Conservation (phyloP, 2,113 vertebrate species). For the Xenopus laevis region DNA sequence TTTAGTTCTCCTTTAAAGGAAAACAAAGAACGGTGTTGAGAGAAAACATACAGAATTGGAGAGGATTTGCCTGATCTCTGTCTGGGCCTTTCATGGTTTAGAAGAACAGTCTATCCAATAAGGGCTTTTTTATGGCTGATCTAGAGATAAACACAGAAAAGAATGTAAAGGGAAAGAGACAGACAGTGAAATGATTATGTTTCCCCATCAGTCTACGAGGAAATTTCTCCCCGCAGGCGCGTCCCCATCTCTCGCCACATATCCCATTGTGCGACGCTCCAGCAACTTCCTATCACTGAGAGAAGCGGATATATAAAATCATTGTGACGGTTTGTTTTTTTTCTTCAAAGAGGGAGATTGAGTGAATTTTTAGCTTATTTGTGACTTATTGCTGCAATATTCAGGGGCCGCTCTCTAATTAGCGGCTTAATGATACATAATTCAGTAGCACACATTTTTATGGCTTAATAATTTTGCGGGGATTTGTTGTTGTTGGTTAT, state of each 20-base stretch:
- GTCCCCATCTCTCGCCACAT: constrained; percentile 23
- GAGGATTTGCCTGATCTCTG: constrained; percentile 13
- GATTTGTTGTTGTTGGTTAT: too few species aligned
- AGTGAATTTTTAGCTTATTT: neutral
- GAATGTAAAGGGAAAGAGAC: constrained; percentile 20
- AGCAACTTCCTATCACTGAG: constrained; percentile 32
- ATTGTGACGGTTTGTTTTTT: neutral
- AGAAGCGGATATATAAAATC: constrained; percentile 9
- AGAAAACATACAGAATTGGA: too few species aligned
- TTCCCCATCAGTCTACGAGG: constrained; percentile 10
- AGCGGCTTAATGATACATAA: too few species aligned
- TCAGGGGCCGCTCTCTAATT: too few species aligned
- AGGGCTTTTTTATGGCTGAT: neutral
- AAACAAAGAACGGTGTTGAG: too few species aligned
- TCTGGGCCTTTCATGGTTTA: constrained; percentile 1
- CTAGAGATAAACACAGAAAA: constrained; percentile 1
- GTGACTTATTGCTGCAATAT: too few species aligned
- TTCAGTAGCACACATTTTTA: too few species aligned
- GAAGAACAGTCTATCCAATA: neutral
- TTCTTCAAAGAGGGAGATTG: neutral
- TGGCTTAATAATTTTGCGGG: too few species aligned
- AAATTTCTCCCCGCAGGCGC: constrained; percentile 12
- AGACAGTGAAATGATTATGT: constrained; percentile 23
- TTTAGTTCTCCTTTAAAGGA: too few species aligned
- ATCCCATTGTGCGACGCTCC: constrained; percentile 11